Base-by-base conservation (phyloP, 1,140 invertebrate genomes). In the Parasteatoda tepidariorum region DNA sequence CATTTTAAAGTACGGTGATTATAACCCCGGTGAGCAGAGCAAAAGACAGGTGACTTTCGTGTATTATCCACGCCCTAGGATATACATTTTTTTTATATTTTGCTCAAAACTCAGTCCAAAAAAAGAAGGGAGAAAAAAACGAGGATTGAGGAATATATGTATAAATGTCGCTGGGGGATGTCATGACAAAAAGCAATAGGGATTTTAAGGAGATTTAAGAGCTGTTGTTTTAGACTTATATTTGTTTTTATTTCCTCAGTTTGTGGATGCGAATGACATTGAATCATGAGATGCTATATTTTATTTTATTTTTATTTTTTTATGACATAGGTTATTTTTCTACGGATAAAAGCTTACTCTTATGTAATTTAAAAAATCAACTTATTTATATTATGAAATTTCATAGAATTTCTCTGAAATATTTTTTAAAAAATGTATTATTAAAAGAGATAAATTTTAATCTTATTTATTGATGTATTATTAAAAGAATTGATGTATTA, bases 131-230 rank as follows among this genome's bases (percentile, higher is more conserved):
- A 22, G 5, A 48, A 48, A 48, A 48, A 48, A 48, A 48, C 5
- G 13, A 13, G 13, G 38, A 41, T 5, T 13, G 38, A 48, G 38
- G 18, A 48, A 48, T 9, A n/a, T n/a, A n/a, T n/a, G n/a, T n/a
- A n/a, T n/a, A n/a, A n/a, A 48, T 48, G 9, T 13, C 18, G 18
- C 38, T 4, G n/a, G 34, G 41, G 68, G 68, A 71, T 71, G 68
- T 71, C 68, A 71, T 71, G 68, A 71, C 48, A 48, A 55, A 22
- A 55, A 55, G 68, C 68, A 31, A 71, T 71, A 55, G 41, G 68
- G 38, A 48, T 31, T 30, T 68, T 38, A 64, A 68, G 38, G 33
- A 34, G 48, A 55, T 55, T 71, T 71, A 48, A 48, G 57, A 55
- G 26, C 13, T 55, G 68, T 7, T 5, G 68, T 41, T 71, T 71